phyloP scores from a whole-genome alignment of 2,797 vertebrate species.

The Nyctibius grandis region DNA sequence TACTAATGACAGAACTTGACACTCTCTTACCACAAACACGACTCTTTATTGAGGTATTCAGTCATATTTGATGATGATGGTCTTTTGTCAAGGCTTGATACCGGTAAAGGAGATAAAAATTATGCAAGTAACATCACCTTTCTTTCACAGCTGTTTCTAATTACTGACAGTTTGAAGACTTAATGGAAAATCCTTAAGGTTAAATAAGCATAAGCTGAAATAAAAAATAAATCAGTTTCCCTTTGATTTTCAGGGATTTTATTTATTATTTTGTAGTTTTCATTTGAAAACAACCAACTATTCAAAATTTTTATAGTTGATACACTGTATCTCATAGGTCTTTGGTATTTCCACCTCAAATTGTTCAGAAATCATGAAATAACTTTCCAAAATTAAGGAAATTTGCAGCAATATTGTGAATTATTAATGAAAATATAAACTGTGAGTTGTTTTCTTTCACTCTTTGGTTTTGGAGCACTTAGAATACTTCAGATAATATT shows the following conservation, averaged over 20 bases:
- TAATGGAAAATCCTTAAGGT: not conserved
- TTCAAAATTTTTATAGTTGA: not conserved
- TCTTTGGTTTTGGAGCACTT: not conserved
- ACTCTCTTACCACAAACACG: not conserved
- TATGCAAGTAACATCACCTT: not conserved
- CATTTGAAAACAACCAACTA: not conserved
- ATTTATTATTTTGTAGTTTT: not conserved
- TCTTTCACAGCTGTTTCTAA: not conserved
- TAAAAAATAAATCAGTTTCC: not conserved
- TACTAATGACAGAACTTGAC: not conserved
- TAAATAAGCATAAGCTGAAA: not conserved
- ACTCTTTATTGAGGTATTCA: not conserved
- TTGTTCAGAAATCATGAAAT: not conserved
- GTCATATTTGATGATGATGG: not conserved
- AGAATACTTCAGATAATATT: not conserved
- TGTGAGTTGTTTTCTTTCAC: not conserved
- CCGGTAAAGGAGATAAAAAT: not conserved
- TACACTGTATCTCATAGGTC: not conserved
- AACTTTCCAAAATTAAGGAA: not conserved
- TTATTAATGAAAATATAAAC: not conserved
- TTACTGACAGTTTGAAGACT: not conserved
- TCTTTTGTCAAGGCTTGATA: not conserved
- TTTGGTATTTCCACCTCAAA: not conserved
- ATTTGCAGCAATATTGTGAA: not conserved
- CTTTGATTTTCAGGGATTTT: not conserved